These are phyloP conservation scores for Hydractinia symbiolongicarpus DNA, from an alignment of 30 jellyfish, hydroid and myxozoan species.

Conservation along the genomic window DNA sequence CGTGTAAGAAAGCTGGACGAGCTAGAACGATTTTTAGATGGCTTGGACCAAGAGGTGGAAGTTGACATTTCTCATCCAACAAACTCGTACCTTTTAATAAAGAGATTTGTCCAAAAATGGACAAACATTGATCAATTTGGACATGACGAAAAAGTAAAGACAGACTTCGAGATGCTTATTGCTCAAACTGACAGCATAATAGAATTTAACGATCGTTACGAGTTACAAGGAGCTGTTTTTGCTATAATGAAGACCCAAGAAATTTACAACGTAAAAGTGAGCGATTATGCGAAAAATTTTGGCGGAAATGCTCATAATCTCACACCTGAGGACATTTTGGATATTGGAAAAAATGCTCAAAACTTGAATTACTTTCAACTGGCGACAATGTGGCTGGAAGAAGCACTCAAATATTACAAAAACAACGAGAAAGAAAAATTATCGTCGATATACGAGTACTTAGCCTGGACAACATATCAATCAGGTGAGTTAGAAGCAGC, in stretches of 20 bases:
- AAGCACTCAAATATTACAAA: neutral
- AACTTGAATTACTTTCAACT: neutral
- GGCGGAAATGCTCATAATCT: neutral
- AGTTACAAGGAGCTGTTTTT: constrained; percentile 1
- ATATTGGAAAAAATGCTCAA: neutral
- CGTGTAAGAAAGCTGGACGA: neutral
- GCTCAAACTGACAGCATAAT: neutral
- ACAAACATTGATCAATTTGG: neutral
- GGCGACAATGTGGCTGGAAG: neutral
- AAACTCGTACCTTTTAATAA: neutral
- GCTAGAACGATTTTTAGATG: constrained; percentile 5
- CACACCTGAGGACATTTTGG: neutral
- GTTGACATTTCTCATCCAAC: neutral
- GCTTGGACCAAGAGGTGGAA: neutral
- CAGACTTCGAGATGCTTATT: neutral
- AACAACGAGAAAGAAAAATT: neutral
- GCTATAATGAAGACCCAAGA: constrained; percentile 3
- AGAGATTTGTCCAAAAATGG: constrained; percentile 12
- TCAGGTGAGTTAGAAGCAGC: constrained; percentile 8
- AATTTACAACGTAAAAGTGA: constrained; percentile 7
- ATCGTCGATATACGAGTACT: neutral
- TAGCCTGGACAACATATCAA: constrained; percentile 10
- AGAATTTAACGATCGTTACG: neutral
- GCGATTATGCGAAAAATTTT: neutral
- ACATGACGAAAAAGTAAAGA: neutral